Percentiles rank a stretch among this genome's conserved stretches.
Evolutionary conservation across 2,113 vertebrate genomes (phyloP).

Genomic region (Anguilla japonica): DNA sequence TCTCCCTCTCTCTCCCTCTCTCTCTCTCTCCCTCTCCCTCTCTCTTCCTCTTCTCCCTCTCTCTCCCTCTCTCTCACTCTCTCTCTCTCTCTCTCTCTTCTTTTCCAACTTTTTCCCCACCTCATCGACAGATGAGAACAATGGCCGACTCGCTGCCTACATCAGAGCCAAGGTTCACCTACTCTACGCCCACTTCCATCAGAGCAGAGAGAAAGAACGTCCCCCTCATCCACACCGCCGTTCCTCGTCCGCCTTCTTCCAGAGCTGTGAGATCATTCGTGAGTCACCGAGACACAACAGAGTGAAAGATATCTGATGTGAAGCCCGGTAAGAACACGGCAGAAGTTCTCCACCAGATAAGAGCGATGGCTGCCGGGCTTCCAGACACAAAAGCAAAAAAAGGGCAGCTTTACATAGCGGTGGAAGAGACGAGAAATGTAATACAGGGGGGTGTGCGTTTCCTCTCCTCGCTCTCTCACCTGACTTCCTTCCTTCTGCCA

Average conservation of each 20-base stretch:
- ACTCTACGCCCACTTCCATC: background rate
- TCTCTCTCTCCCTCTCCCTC: background rate
- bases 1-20: background rate
- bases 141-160: background rate
- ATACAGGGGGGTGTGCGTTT: background rate
- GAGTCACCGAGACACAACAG: slow-evolving; percentile 7
- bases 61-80: slow-evolving; percentile 40
- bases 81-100: slow-evolving; percentile 19
- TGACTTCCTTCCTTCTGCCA: slow-evolving; percentile 98
- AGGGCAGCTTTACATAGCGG: background rate
- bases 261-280: background rate
- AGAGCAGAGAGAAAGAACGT: background rate
- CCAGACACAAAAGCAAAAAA: background rate
- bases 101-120: background rate
- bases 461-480: slow-evolving; percentile 63
- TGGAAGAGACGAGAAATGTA: background rate
- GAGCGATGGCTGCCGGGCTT: background rate
- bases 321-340: background rate
- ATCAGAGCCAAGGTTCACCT: background rate
- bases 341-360: background rate
- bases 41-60: slow-evolving; percentile 33
- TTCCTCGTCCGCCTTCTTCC: background rate
- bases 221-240: background rate
- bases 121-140: background rate
- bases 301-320: background rate